phyloP scores from a whole-genome alignment of 1,140 invertebrate genomes.

The Globodera rostochiensis region DNA sequence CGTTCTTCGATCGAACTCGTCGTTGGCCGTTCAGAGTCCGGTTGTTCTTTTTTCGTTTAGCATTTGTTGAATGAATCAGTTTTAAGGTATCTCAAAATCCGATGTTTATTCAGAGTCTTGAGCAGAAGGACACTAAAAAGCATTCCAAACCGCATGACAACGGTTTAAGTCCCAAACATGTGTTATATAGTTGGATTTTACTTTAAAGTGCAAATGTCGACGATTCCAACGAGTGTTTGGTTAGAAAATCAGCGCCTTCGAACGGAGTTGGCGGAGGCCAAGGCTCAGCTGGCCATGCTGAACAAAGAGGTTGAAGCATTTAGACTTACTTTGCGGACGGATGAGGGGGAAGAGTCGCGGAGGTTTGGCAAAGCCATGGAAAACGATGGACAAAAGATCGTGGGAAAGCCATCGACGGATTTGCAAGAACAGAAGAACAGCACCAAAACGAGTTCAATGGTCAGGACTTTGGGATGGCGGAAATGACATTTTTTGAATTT shows the following conservation, averaged over 20 bases:
- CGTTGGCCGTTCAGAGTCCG: too few species aligned
- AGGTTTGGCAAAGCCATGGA: neutral
- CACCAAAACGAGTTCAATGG: neutral
- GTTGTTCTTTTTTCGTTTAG: neutral
- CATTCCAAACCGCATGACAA: too few species aligned
- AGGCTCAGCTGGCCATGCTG: neutral
- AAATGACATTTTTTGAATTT: too few species aligned
- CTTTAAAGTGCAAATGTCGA: neutral
- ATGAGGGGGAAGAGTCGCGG: neutral
- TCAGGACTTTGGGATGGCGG: neutral
- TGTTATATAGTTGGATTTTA: too few species aligned
- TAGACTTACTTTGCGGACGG: too few species aligned
- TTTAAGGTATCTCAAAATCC: too few species aligned
- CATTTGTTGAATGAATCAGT: too few species aligned
- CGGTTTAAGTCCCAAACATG: too few species aligned
- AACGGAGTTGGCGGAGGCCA: neutral
- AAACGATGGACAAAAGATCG: neutral
- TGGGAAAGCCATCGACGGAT: neutral
- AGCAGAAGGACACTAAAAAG: too few species aligned
- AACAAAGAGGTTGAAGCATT: neutral
- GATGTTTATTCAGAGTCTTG: too few species aligned
- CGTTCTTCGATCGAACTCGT: neutral
- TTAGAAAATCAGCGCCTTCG: neutral
- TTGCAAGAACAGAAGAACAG: neutral
- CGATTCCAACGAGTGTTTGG: neutral